A percentile compares a stretch with the other conserved stretches of the same genome.
Conservation (phyloP, 2,888 invertebrate species). For the Pammene aurita region DNA sequence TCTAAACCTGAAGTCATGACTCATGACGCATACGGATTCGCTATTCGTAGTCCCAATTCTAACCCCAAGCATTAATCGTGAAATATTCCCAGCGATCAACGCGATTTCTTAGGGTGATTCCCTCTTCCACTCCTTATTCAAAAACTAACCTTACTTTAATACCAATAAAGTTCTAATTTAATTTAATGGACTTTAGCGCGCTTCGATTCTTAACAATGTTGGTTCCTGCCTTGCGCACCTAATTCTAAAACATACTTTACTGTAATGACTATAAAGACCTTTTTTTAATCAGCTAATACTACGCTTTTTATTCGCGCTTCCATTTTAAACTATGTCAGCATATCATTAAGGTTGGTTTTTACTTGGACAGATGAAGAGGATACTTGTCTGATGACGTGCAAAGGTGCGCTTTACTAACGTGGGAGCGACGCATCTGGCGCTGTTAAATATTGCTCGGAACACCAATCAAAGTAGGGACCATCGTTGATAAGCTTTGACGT, state of each 20-base stretch:
- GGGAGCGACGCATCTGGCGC: conserved; percentile 34
- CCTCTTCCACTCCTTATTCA: neutral
- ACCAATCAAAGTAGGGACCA: conserved; percentile 4
- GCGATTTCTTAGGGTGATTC: conserved; percentile 1
- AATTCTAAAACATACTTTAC: conserved; percentile 8
- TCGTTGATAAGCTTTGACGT: neutral
- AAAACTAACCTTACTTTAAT: neutral
- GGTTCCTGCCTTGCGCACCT: neutral
- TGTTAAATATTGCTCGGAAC: conserved; percentile 27
- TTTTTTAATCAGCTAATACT: neutral
- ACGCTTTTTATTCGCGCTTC: neutral
- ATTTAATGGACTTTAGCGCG: neutral
- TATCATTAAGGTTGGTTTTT: neutral
- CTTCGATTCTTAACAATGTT: neutral
- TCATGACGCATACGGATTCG: neutral
- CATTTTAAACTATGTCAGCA: neutral
- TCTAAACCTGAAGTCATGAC: neutral
- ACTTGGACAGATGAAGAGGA: neutral
- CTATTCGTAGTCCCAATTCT: neutral
- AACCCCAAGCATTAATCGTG: conserved; percentile 1
- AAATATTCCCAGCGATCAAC: neutral
- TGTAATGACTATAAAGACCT: neutral
- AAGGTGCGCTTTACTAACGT: conserved; percentile 31
- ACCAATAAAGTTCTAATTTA: neutral
- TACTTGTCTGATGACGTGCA: conserved; percentile 31